Base-by-base conservation (phyloP, 2,888 invertebrate genomes). In the Scaeva pyrastri region DNA sequence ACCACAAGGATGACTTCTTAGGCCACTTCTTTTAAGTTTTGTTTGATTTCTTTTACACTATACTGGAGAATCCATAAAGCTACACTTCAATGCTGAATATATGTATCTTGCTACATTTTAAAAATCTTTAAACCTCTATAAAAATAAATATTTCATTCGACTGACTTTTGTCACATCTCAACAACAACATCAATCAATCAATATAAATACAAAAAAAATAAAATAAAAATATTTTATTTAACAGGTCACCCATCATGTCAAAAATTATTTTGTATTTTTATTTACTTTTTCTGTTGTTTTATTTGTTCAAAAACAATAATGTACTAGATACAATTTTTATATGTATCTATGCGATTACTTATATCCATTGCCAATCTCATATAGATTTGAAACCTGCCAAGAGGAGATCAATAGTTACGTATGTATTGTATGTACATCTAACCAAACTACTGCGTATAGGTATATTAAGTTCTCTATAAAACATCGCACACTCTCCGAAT, bases 401-500 rank as follows among this genome's bases (percentile, higher is more conserved):
- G 52, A 26, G 8, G 14, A 52, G 52, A 52, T 52, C 52, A 6
- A n/a, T n/a, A n/a, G n/a, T n/a, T n/a, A n/a, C n/a, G n/a, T n/a
- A n/a, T n/a, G n/a, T n/a, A n/a, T n/a, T n/a, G n/a, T n/a, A n/a
- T 23, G 11, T 16, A 19, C 50, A n/a, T 31, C 26, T 48, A 56
- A 66, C 31, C 2, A 6, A 52, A 1, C 19, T 11, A 31, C 31
- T 31, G 31, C 31, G 31, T 31, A 31, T 31, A 31, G 31, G n/a
- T n/a, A 31, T 31, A 31, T 31, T 8, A n/a, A n/a, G n/a, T n/a
- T 31, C 31, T 8, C 2, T 1, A 31, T 64, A 81, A 58, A 84
- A 70, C 72, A 81, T 76, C 76, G 86, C 64, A 70, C 81, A 74
- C 74, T 86, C 74, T 74, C 70, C 82, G 82, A 82, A 86, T 86